Evolutionary conservation across 2,113 vertebrate species (phyloP).

Genomic region (Cheirogaleus medius): DNA sequence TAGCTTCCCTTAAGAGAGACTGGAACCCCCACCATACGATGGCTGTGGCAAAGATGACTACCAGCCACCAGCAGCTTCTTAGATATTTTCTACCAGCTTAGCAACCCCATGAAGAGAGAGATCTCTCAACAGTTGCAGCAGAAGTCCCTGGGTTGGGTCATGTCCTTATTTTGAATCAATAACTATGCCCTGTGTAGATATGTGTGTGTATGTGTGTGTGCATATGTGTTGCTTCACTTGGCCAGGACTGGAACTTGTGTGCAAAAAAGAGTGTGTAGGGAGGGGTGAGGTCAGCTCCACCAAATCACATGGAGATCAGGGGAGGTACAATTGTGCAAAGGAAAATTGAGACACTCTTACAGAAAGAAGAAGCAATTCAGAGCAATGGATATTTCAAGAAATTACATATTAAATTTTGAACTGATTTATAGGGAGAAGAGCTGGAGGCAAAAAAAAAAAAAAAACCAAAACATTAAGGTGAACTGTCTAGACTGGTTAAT

Average conservation of each 20-base stretch:
- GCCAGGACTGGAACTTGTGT: background rate
- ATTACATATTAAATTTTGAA: conserved; percentile 21
- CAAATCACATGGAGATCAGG: background rate
- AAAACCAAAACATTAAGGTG: background rate
- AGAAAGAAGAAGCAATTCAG: background rate
- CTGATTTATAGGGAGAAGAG: conserved; percentile 17
- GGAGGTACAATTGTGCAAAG: background rate
- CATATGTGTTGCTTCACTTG: background rate
- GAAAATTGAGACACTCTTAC: background rate
- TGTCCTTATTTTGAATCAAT: background rate
- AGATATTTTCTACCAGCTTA: background rate
- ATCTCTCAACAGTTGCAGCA: background rate
- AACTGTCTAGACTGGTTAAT: background rate
- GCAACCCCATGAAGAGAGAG: background rate
- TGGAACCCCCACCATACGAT: background rate
- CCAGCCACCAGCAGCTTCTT: background rate
- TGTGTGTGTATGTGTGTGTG: background rate
- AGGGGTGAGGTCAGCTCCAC: background rate
- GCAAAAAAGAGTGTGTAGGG: background rate
- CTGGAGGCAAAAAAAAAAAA: background rate
- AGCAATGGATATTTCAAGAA: background rate
- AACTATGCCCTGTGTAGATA: background rate
- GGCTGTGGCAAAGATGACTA: background rate
- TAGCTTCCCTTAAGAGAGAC: background rate
- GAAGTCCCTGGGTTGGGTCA: background rate